Base-by-base conservation (phyloP, 2,113 vertebrate genomes). In the Muscicapa adusta region DNA sequence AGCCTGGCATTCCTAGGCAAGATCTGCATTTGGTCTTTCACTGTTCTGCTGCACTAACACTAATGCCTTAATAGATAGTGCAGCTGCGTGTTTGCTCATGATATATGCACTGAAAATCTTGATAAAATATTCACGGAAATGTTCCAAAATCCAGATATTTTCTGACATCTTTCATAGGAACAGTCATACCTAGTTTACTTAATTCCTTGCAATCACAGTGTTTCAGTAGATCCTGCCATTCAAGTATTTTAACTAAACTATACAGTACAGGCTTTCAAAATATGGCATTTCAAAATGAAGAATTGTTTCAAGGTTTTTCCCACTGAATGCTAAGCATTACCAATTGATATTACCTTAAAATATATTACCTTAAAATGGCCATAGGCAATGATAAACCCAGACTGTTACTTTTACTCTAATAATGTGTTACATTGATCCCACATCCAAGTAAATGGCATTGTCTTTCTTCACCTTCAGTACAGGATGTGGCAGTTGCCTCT, bases 151-250 rank as follows among this genome's bases (percentile, higher is more conserved):
- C 13, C 58, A 45, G 28, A 6, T 85, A 18, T 56, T 88, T 93
- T 73, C 67, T 67, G 23, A 45, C 9, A 5, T 62, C 31, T 76
- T 48, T 70, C 12, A 4, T 36, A 50, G 50, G 15, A 54, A 6
- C n/a, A 31, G 36, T 48, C 33, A 56, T 56, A 51, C 48, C 23
- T 40, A 47, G 13, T 60, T 83, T 72, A 20, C 26, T 75, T 43
- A 54, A 57, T 61, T 83, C 48, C 42, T 25, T 79, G 8, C 33
- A 28, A 3, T 68, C 6, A 3, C 0, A 0, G 20, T 67, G 34
- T 75, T 79, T 85, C 29, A 85, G 9, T 71, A 89, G 40, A 57
- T 67, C 31, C 48, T 72, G 40, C 53, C 24, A 4, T 61, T 38
- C 47, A 42, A 11, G 42, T 74, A 33, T 67, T 87, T 71, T 85